Evolutionary conservation across 2,113 vertebrate species (phyloP).

Genomic region (Procapra przewalskii): DNA sequence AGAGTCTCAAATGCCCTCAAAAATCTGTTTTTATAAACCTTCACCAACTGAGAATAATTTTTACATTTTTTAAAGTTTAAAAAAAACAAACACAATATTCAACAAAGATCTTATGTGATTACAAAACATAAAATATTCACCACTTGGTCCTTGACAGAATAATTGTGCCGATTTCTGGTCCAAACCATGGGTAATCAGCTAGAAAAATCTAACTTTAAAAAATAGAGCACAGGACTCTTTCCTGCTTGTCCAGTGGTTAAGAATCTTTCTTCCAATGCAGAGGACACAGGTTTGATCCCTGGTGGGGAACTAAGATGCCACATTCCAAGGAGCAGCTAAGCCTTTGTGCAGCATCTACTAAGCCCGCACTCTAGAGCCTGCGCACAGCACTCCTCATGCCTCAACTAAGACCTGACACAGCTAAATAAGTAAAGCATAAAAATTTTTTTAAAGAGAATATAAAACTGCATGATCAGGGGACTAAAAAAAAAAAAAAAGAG

Average conservation of each 20-base stretch:
- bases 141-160: not conserved
- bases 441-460: not conserved
- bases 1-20: not conserved
- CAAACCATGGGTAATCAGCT: not conserved
- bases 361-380: rapidly evolving
- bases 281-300: not conserved
- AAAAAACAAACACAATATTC: not conserved
- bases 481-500: not conserved
- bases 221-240: not conserved
- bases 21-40: not conserved
- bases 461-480: not conserved
- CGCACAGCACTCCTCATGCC: not conserved
- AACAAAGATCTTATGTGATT: not conserved
- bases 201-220: not conserved
- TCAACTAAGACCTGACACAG: not conserved
- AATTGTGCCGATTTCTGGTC: not conserved
- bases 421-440: not conserved
- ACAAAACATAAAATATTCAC: not conserved
- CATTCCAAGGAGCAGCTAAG: not conserved
- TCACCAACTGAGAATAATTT: not conserved
- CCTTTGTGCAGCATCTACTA: not conserved
- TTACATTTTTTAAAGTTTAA: not conserved
- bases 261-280: not conserved
- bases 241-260: not conserved
- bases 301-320: not conserved